Percentiles rank a stretch among this genome's conserved stretches.
phyloP scores from a whole-genome alignment of 2,113 vertebrate species.

The Apistogramma diplotaenia region DNA sequence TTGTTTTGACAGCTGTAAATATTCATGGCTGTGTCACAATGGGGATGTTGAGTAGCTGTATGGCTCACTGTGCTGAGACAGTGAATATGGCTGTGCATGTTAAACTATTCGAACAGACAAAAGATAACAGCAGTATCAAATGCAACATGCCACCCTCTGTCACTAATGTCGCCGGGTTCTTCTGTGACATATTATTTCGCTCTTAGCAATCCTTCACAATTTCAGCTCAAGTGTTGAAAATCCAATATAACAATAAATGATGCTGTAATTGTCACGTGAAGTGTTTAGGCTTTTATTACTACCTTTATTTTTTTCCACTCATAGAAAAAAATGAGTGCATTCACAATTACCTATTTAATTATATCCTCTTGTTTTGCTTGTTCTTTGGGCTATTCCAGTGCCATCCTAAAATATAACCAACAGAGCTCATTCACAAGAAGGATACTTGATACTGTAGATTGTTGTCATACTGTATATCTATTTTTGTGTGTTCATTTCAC shows the following conservation, averaged over 20 bases:
- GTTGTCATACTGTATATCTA: too few species aligned
- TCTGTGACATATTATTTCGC: not conserved
- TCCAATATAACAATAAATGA: not conserved
- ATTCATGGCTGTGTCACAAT: conserved; percentile 52
- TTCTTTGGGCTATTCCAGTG: not conserved
- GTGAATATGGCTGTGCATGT: conserved; percentile 25
- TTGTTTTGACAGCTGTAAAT: conserved; percentile 49
- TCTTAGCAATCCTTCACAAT: not conserved
- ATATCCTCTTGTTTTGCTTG: not conserved
- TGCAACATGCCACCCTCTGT: not conserved
- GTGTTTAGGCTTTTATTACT: not conserved
- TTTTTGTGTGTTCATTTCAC: too few species aligned
- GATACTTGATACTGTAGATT: too few species aligned
- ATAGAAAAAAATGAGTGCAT: not conserved
- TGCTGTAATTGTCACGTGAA: not conserved
- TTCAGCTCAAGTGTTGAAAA: not conserved
- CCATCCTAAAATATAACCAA: too few species aligned
- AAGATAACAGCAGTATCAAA: not conserved
- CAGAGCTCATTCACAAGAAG: too few species aligned
- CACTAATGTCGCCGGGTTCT: not conserved
- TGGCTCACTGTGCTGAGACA: conserved; percentile 30
- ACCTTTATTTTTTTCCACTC: not conserved
- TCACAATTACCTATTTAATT: too few species aligned
- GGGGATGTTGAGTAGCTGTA: conserved; percentile 33
- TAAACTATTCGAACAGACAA: conserved; percentile 11